Evolutionary conservation across 2,888 invertebrate species (phyloP).

Genomic region (Diaprepes abbreviatus): DNA sequence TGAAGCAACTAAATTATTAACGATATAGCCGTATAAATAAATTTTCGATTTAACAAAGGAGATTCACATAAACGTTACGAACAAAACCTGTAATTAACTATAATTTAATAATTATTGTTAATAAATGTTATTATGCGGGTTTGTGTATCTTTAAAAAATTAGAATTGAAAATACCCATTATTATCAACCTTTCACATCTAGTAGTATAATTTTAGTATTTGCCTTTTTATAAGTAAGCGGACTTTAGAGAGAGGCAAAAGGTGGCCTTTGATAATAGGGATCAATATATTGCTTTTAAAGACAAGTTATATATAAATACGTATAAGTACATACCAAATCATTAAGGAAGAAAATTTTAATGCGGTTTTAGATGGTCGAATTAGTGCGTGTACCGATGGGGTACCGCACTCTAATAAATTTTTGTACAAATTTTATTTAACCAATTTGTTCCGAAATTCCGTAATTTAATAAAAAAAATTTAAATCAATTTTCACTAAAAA

Average conservation of each 20-base stretch:
- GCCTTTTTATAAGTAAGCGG: not conserved
- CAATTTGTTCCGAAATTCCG: too few species aligned
- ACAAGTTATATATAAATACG: too few species aligned
- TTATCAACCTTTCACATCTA: conserved; percentile 28
- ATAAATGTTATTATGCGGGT: conserved; percentile 42
- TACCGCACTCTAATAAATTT: too few species aligned
- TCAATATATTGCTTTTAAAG: too few species aligned
- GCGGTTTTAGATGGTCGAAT: too few species aligned
- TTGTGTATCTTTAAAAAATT: conserved; percentile 18
- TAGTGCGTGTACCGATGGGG: too few species aligned
- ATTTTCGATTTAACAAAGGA: conserved; percentile 37
- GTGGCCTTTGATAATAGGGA: not conserved
- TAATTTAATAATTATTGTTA: conserved; percentile 39
- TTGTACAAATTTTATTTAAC: too few species aligned
- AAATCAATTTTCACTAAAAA: too few species aligned
- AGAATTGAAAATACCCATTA: conserved; percentile 22
- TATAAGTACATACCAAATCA: too few species aligned
- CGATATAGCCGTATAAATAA: conserved; percentile 13
- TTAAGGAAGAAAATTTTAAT: too few species aligned
- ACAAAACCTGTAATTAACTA: conserved; percentile 33
- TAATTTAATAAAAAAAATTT: too few species aligned
- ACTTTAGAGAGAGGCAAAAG: not conserved
- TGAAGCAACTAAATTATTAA: conserved; percentile 11
- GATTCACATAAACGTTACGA: conserved; percentile 32
- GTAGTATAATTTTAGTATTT: conserved; percentile 7